phyloP scores from a whole-genome alignment of 2,113 vertebrate species.

The Dasypus novemcinctus region DNA sequence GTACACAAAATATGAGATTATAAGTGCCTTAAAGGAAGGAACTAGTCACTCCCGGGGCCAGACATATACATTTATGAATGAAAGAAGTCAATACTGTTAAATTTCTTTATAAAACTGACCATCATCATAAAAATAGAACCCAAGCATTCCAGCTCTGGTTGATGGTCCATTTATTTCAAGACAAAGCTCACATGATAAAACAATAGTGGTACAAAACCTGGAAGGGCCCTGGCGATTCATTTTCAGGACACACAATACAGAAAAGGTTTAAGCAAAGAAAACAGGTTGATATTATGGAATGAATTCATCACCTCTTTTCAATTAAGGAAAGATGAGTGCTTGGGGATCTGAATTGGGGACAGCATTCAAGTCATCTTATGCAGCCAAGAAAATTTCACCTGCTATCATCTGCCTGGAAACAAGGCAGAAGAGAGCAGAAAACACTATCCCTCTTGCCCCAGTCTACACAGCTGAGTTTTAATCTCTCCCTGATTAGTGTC shows the following conservation, averaged over 20 bases:
- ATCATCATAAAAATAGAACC: background rate
- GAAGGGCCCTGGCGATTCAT: background rate
- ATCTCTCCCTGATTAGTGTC: background rate
- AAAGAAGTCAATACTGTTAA: background rate
- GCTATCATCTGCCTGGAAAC: background rate
- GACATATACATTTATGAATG: background rate
- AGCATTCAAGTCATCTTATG: background rate
- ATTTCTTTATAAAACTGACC: background rate
- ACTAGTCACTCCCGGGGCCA: too few relatives aligned
- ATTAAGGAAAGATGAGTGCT: background rate
- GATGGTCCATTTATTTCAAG: background rate
- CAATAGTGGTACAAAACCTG: accelerated
- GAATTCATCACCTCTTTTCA: background rate
- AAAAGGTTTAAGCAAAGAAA: background rate
- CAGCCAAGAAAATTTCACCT: background rate
- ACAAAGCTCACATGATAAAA: background rate
- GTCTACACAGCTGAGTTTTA: background rate
- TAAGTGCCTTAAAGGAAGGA: background rate
- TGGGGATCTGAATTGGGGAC: background rate
- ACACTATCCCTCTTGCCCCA: background rate
- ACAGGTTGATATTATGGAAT: accelerated
- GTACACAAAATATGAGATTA: background rate
- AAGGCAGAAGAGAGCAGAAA: background rate
- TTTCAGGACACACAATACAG: background rate
- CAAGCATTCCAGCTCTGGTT: background rate